Evolutionary conservation across 2,113 vertebrate species (phyloP).

Genomic region (Myiopsitta monachus): DNA sequence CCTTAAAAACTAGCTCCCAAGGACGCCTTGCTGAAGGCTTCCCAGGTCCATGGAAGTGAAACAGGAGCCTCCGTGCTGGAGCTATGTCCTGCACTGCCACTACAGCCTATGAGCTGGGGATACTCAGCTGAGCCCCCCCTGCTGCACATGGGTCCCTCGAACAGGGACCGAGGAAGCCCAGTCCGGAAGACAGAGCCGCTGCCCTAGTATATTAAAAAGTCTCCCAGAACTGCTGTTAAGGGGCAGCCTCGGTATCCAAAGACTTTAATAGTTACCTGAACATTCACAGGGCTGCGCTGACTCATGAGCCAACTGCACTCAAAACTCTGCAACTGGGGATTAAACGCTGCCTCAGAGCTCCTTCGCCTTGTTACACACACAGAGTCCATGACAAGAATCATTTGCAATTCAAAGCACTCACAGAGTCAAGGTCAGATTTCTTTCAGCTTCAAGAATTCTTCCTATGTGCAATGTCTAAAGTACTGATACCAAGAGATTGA

Average conservation of each 20-base stretch:
- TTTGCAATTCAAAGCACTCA: conserved; percentile 20
- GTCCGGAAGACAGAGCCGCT: background rate
- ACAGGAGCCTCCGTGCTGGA: background rate
- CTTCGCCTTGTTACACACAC: background rate
- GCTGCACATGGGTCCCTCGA: background rate
- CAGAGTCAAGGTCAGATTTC: background rate
- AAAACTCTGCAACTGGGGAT: background rate
- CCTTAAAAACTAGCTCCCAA: conserved; percentile 9
- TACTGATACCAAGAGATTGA: background rate
- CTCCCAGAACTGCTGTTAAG: background rate
- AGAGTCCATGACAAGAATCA: background rate
- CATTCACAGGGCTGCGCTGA: background rate
- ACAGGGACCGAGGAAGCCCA: background rate
- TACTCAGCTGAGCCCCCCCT: background rate
- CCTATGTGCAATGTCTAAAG: background rate
- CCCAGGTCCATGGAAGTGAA: background rate
- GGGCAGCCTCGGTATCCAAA: background rate
- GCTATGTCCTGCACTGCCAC: background rate
- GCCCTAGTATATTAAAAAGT: background rate
- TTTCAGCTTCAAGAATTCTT: background rate
- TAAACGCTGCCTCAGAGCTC: background rate
- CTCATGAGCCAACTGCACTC: background rate
- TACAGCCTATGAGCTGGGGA: background rate
- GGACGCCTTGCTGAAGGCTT: background rate
- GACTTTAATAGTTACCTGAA: background rate